These are phyloP conservation scores for Sminthurides bifidus DNA, from an alignment of 1,140 invertebrate genomes.

Conservation along the genomic window DNA sequence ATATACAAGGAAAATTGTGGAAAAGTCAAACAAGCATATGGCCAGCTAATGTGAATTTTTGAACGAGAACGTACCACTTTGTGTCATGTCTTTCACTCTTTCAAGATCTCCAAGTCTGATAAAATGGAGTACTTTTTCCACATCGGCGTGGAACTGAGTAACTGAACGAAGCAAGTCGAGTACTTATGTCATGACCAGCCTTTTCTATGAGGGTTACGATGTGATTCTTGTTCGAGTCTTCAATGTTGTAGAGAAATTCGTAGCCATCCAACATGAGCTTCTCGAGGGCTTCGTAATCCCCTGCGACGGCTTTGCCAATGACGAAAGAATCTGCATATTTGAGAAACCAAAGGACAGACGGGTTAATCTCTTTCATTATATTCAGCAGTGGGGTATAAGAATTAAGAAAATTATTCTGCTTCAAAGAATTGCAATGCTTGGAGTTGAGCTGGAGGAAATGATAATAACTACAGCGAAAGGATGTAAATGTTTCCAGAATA, in stretches of 20 bases:
- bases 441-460: too few species aligned
- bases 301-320: slow-evolving; percentile 53
- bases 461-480: not conserved
- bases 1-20: too few species aligned
- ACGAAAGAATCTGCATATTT: slow-evolving; percentile 1
- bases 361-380: too few species aligned
- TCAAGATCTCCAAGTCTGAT: slow-evolving; percentile 53
- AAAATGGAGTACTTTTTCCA: slow-evolving; percentile 52
- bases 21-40: too few species aligned
- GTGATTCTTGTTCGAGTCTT: slow-evolving; percentile 50
- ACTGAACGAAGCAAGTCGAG: slow-evolving; percentile 49
- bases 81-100: slow-evolving; percentile 47
- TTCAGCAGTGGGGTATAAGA: too few species aligned
- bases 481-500: not conserved
- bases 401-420: too few species aligned
- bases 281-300: slow-evolving; percentile 60
- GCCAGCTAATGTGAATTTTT: too few species aligned
- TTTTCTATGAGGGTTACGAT: slow-evolving; percentile 52
- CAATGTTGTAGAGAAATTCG: slow-evolving; percentile 68
- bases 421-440: too few species aligned
- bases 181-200: slow-evolving; percentile 49
- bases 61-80: too few species aligned
- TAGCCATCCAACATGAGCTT: slow-evolving; percentile 70
- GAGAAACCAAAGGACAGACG: not conserved
- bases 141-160: slow-evolving; percentile 58